Evolutionary conservation across 2,113 vertebrate genomes (phyloP).

Genomic region (Xenus cinereus): DNA sequence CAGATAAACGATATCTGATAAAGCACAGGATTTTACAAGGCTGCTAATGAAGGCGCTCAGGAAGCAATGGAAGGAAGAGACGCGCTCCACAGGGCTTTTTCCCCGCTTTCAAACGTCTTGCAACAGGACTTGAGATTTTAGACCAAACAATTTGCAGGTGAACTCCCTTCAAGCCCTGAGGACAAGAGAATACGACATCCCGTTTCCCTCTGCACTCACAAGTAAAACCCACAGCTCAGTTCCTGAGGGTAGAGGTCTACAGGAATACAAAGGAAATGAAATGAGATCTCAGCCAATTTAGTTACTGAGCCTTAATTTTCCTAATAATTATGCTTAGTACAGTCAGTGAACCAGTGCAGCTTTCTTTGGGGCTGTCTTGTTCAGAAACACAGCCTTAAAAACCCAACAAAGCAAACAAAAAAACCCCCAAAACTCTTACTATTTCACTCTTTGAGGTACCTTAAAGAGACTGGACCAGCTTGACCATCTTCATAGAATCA

Average conservation of each 20-base stretch:
- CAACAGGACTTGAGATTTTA: not conserved
- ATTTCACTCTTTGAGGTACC: not conserved
- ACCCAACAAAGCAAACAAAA: not conserved
- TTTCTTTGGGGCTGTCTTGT: not conserved
- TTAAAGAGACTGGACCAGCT: not conserved
- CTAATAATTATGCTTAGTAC: not conserved
- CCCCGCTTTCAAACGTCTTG: not conserved
- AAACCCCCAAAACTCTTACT: not conserved
- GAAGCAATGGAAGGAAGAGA: conserved; percentile 30
- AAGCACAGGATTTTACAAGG: conserved; percentile 15
- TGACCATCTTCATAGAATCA: not conserved
- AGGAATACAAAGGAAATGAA: conserved; percentile 16
- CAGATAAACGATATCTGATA: conserved; percentile 39
- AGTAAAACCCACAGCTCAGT: conserved; percentile 27
- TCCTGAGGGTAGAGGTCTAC: not conserved
- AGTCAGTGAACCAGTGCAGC: not conserved
- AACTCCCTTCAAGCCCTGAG: not conserved
- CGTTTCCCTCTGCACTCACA: not conserved
- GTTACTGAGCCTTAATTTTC: not conserved
- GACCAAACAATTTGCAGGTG: not conserved
- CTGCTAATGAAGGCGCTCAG: conserved; percentile 15
- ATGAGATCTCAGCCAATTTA: not conserved
- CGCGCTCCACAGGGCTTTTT: not conserved
- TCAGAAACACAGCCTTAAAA: not conserved
- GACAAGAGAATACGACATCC: conserved; percentile 10